Evolutionary conservation across 2,888 invertebrate genomes (phyloP), one percentile per base, ranked within the genome.

Genomic region (Chymomyza caudatula): DNA sequence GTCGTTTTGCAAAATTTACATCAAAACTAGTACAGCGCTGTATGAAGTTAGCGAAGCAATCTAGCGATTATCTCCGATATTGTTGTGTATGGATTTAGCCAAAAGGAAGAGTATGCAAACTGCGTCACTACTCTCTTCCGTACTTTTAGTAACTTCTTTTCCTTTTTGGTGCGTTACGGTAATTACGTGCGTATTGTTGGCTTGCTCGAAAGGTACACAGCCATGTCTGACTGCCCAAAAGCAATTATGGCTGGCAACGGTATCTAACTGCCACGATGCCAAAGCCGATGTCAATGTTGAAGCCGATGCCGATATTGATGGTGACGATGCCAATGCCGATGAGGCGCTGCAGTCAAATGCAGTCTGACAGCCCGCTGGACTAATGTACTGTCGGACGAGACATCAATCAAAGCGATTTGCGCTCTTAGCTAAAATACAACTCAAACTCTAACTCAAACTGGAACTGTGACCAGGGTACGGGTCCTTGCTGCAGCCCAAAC

Each of bases 161-260:
- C 49, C 22, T 37, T 55, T 61, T 58, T 62, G 56, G 57, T 68
- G 29, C 71, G 70, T 69, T 78, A 79, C 79, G 75, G 82, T 82
- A 79, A 79, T 79, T 79, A 79, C 79, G 73, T 82, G 82, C 77
- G 79, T 79, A 82, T 79, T 79, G 79, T 79, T 69, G 67, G 60
- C 51, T 11, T 3, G 11, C 11, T 37, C 11, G 8, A 11, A 37
- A 37, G 29, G 29, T 37, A 37, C 8, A n/a, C n/a, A n/a, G 44
- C 44, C n/a, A 17, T 20, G 51, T 13, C 51, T 20, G 13, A 20
- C 17, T 3, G 11, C 51, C 71, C 71, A 71, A 74, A 74, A 74
- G 73, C 73, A 74, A 74, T 74, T 73, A 74, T 73, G 65, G 56
- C 61, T 56, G 25, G 63, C 58, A 43, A 3, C 60, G 55, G 60